Conservation (phyloP, 2,113 vertebrate species). For the Psilopsiagon aurifrons region DNA sequence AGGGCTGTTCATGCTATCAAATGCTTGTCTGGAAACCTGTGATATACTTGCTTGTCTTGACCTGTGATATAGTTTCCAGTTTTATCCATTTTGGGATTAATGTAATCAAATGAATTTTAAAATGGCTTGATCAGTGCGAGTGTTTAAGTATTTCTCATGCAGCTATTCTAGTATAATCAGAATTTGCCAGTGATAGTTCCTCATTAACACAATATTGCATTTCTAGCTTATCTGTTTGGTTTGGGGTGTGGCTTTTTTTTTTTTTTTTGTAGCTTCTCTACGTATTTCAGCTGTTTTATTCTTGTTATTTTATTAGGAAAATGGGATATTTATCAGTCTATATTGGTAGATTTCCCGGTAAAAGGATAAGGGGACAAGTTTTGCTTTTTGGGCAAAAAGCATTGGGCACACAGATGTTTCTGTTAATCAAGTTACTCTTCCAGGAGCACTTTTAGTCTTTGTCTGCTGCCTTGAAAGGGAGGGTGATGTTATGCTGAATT, state of each 20-base stretch:
- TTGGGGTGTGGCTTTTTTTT: not conserved
- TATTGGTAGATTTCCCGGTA: not conserved
- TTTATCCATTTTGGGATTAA: not conserved
- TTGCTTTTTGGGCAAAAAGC: not conserved
- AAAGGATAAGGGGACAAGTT: not conserved
- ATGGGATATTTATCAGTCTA: not conserved
- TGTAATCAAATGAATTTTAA: not conserved
- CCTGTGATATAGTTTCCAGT: not conserved
- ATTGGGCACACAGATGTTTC: not conserved
- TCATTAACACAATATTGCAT: not conserved
- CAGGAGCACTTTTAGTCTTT: not conserved
- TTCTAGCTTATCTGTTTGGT: not conserved
- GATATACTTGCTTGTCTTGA: not conserved
- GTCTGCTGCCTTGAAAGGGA: not conserved
- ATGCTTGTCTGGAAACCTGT: not conserved
- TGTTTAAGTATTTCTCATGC: not conserved
- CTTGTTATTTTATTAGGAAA: not conserved
- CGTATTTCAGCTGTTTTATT: not conserved
- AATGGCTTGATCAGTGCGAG: not conserved
- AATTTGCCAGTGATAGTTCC: not conserved
- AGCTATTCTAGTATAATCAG: not conserved
- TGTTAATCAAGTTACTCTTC: constrained; percentile 2
- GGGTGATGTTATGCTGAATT: not conserved
- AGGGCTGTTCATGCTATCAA: not conserved
- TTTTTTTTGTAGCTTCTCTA: not conserved